Base-by-base conservation (phyloP, 2,888 invertebrate species). In the Tyria jacobaeae region DNA sequence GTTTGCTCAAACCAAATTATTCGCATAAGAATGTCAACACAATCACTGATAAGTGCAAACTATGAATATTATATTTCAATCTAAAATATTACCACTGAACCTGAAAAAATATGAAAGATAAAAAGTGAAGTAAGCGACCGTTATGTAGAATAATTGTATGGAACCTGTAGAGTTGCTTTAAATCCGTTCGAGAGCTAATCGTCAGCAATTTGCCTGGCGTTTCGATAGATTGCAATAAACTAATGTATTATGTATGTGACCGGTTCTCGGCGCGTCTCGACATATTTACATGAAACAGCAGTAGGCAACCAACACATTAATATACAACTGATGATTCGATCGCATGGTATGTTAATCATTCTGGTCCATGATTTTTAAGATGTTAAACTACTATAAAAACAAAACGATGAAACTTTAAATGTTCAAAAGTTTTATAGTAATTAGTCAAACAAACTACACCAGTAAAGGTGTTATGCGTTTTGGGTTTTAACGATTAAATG, bases 241-340 rank as follows among this genome's bases (percentile, higher is more conserved):
- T 60, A 56, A 70, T 75, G 73, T 62, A 51, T 73, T 63, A 76
- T 75, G 70, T 62, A 75, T 75, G 67, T 60, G 73, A 66, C 68
- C 73, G 57, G 50, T 51, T 54, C 41, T 47, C 58, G 62, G 27
- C 61, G 35, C 52, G 68, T 49, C 57, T 62, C 55, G 60, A 24
- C 34, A 55, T 25, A 70, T 75, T 74, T 60, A 35, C 60, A 75
- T 75, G 15, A 51, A 57, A 51, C 48, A 60, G 39, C 31, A 54
- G 57, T 57, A 25, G 35, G 21, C 53, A 47, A 49, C 31, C 24
- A 52, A 49, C 17, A 57, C n/a, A 44, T 44, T 15, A 55, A 44
- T 34, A 31, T 21, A 39, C 24, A 34, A 4, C 35, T 51, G 48
- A 49, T 49, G 48, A 49, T n/a, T 49, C 6, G 52, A 12, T 37